These are phyloP conservation scores for Leucoraja erinaceus DNA, from an alignment of 2,113 vertebrate species.

Conservation along the genomic window DNA sequence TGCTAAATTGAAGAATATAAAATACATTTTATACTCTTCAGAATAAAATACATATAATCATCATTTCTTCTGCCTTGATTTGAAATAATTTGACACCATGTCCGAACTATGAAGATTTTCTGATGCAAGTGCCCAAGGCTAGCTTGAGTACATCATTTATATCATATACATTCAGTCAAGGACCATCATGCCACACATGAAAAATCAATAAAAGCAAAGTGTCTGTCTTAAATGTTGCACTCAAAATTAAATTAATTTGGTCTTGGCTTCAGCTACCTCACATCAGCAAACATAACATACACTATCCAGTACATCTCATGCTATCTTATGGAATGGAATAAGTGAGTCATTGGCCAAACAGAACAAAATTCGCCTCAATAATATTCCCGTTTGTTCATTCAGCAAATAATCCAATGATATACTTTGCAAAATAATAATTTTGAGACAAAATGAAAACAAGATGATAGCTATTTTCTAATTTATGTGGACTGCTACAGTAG, in stretches of 20 bases:
- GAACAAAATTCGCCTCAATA: background rate
- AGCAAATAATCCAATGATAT: background rate
- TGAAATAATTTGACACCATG: background rate
- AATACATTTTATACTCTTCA: background rate
- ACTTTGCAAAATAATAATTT: background rate
- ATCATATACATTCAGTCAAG: slow-evolving; percentile 17
- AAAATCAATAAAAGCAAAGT: slow-evolving; percentile 22
- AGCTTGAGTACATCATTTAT: background rate
- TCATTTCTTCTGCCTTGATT: background rate
- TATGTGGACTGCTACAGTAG: background rate
- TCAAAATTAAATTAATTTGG: background rate
- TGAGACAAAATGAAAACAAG: background rate
- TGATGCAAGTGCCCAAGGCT: background rate
- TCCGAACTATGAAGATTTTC: background rate
- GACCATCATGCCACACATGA: background rate
- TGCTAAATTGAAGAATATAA: slow-evolving; percentile 4
- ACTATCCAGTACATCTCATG: no score
- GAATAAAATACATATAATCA: background rate
- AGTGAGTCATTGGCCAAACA: no score
- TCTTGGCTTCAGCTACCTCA: background rate
- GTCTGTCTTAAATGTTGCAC: background rate
- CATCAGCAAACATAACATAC: background rate
- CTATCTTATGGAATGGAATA: background rate
- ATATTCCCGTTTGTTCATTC: background rate
- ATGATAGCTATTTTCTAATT: background rate